Evolutionary conservation across 2,888 invertebrate species (phyloP), one percentile per base, ranked within the genome.

Genomic region (Cotesia congregata): DNA sequence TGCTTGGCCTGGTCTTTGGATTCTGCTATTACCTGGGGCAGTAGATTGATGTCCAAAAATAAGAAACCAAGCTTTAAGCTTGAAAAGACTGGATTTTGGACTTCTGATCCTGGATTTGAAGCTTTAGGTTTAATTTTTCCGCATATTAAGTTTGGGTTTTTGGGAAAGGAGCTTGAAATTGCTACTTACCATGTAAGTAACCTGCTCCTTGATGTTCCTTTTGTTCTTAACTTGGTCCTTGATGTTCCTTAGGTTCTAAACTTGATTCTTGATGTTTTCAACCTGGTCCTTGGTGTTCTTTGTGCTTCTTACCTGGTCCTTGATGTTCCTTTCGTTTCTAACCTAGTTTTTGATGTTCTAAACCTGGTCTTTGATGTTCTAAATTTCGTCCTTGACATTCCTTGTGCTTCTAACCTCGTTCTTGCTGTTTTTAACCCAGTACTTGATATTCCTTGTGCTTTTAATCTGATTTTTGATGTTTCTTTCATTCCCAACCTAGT

Each of bases 131-230:
- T 92, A 12, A 87, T 96, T 50, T 97, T 97, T 89, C 95, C 96
- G 0, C 96, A 97, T 85, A 91, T 94, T 0, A 91, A 91, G 0
- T 94, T 96, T 79, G 95, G 95, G 7, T 97, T 97, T 84, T 91
- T 96, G 67, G 94, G 94, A 40, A 93, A 93, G 81, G 91, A 90
- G 17, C 88, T 97, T 79, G 94, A 95, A 0, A 91, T 97, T 41
- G 91, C 95, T 0, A 94, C 95, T 0, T 94, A 94, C 86, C 94
- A 97, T 88, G 97, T 96, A 90, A 92, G 93, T 5, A 2, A 30
- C n/a, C 5, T 3, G 3, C 2, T 20, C 20, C 20, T 20, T 20
- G 20, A 20, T 20, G 20, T 20, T 20, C 20, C 20, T 20, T 20
- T 1, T 17, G 12, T 12, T 59, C 12, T 67, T 6, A 17, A 17